Base-by-base conservation (phyloP, 2,113 vertebrate genomes). In the Gallinago jamesoni region DNA sequence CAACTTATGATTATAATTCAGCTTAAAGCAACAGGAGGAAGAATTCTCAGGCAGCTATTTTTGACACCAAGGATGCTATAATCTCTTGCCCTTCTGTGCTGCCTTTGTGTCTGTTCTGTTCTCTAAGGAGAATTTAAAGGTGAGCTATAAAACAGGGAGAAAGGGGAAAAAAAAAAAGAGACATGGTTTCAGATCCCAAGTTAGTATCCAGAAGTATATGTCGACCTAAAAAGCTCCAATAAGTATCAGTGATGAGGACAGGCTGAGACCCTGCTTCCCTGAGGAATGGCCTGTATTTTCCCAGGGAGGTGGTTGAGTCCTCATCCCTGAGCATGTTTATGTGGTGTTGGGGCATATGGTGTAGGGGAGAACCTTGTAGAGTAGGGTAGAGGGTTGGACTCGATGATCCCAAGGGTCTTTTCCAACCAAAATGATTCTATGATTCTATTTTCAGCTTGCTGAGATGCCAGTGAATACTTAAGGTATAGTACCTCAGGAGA, bases 1-100 rank as follows among this genome's bases (percentile, higher is more conserved):
- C 50, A 6, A 57, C 35, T 45, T 35, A 2, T 8, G 53, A 67
- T 52, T 63, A 18, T 68, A 11, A 82, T 75, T 87, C 5, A 82
- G 60, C 81, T 92, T 17, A 25, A 75, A 94, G 91, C 74, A 86
- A 83, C 72, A 25, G 84, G 5, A 74, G 48, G 20, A 93, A 59
- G 53, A 76, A 56, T 25, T 39, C 76, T 90, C 80, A 33, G 48
- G 83, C 60, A 66, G 91, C 84, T 95, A 84, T 93, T 95, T 96
- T 84, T 89, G 93, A 93, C 89, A 82, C 87, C 53, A 56, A 66
- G 59, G 57, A 39, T 64, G 64, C 72, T 77, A 23, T 72, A 20
- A 83, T 88, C 81, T 81, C 74, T 43, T 64, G 77, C 73, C 91
- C 81, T 94, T 89, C 73, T 27, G 50, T 63, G 56, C 64, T 67